These are phyloP conservation scores for Myopa tessellatipennis DNA, from an alignment of 2,888 invertebrate genomes.

Conservation along the genomic window DNA sequence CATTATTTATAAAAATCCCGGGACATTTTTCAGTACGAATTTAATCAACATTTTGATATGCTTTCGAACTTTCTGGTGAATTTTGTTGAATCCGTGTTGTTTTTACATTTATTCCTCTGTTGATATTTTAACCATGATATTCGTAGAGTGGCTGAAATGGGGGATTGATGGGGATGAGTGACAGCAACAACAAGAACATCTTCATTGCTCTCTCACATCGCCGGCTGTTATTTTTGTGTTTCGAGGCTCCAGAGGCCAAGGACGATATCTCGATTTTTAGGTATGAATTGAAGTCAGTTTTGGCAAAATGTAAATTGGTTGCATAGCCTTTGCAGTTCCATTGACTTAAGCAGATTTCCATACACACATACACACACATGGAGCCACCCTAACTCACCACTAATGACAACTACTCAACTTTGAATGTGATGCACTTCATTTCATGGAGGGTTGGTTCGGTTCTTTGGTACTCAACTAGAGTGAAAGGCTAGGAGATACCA, in stretches of 20 bases:
- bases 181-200: too few species aligned
- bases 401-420: background rate
- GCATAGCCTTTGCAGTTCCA: background rate
- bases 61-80: too few species aligned
- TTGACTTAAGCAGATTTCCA: background rate
- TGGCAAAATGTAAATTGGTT: background rate
- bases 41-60: too few species aligned
- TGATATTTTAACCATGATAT: too few species aligned
- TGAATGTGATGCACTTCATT: background rate
- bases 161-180: too few species aligned
- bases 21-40: too few species aligned
- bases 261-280: background rate
- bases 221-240: background rate
- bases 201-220: background rate
- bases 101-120: too few species aligned
- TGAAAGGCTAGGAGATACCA: background rate
- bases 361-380: background rate
- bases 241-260: background rate
- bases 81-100: too few species aligned
- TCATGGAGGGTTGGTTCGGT: background rate
- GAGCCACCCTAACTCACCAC: too few species aligned
- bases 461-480: background rate
- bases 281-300: background rate
- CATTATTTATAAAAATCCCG: too few species aligned
- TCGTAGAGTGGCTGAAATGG: too few species aligned